Evolutionary conservation across 2,888 invertebrate genomes (phyloP).

Genomic region (Noctua janthina): DNA sequence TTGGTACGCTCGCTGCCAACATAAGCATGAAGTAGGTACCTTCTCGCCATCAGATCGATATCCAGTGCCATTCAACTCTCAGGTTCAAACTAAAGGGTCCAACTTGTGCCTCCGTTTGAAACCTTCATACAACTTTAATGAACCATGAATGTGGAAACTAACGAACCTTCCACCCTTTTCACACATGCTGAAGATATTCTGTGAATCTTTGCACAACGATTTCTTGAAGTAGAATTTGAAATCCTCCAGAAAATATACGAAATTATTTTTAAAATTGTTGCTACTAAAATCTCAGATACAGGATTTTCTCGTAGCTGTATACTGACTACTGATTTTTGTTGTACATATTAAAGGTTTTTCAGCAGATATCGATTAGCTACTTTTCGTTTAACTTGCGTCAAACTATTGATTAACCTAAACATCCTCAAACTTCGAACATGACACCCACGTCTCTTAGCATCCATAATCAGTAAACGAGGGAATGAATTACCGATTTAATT

Average conservation of each 20-base stretch:
- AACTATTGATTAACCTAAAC: background rate
- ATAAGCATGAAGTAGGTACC: constrained; percentile 4
- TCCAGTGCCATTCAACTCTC: constrained; percentile 44
- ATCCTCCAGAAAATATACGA: background rate
- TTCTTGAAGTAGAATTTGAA: constrained; percentile 12
- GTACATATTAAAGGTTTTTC: background rate
- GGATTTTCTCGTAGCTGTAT: background rate
- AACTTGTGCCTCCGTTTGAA: constrained; percentile 32
- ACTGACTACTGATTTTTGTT: background rate
- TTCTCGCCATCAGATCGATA: constrained; percentile 41
- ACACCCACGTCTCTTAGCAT: constrained; percentile 29
- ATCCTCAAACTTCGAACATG: constrained; percentile 34
- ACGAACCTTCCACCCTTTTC: constrained; percentile 54
- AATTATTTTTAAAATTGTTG: background rate
- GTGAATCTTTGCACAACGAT: constrained; percentile 23
- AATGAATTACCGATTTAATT: constrained; percentile 67
- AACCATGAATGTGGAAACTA: constrained; percentile 59
- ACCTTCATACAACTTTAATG: constrained; percentile 63
- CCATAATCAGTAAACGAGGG: constrained; percentile 58
- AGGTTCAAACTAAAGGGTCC: constrained; percentile 48
- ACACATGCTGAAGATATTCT: constrained; percentile 28
- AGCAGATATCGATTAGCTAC: background rate
- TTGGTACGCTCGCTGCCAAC: constrained; percentile 11
- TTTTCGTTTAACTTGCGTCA: background rate
- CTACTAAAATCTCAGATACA: background rate